These are phyloP conservation scores for Corapipo altera DNA, from an alignment of 2,113 vertebrate species.

Conservation along the genomic window DNA sequence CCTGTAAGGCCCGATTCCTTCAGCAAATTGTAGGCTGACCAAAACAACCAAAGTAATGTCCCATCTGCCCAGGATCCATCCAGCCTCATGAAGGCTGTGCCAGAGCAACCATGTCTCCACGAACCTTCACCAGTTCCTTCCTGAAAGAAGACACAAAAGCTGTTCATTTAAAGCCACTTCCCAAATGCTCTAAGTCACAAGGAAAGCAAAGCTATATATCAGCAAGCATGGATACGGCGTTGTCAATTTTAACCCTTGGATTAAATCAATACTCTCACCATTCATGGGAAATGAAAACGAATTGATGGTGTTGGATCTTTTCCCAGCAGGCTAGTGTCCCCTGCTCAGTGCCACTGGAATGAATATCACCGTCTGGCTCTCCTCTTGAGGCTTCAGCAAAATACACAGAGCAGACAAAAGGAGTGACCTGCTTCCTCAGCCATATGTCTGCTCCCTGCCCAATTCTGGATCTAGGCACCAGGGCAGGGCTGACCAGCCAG, in stretches of 20 bases:
- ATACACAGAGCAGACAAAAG: background rate
- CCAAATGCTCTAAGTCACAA: background rate
- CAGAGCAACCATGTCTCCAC: background rate
- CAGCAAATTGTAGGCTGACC: background rate
- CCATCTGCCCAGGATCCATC: background rate
- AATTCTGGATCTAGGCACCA: background rate
- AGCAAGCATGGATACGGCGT: background rate
- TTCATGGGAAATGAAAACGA: background rate
- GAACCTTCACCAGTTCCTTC: background rate
- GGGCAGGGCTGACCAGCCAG: background rate
- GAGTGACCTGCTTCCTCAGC: background rate
- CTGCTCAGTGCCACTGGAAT: background rate
- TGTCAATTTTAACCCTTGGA: background rate
- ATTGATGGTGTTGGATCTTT: background rate
- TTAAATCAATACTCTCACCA: background rate
- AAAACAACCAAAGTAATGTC: background rate
- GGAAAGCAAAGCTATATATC: background rate
- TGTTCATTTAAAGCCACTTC: background rate
- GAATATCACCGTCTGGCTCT: background rate
- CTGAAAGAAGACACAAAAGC: background rate
- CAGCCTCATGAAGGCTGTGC: background rate
- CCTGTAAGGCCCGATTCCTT: background rate
- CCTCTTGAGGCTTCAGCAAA: background rate
- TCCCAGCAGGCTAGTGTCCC: background rate
- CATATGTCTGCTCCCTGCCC: background rate